Evolutionary conservation across 1,140 invertebrate species (phyloP), one percentile per base, ranked within the genome.

Genomic region (Mercenaria mercenaria): DNA sequence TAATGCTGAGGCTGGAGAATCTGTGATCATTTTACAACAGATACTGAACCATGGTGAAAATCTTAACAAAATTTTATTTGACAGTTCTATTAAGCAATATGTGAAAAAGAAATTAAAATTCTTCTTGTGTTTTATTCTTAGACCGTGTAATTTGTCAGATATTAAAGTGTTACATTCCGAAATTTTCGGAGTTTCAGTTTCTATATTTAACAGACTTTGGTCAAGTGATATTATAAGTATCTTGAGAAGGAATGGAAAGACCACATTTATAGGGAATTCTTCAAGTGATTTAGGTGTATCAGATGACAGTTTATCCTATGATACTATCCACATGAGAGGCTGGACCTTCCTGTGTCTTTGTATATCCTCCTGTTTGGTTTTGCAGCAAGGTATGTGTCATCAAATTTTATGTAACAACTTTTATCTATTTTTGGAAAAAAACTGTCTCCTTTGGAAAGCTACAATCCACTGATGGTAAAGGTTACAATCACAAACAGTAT

Each of bases 41-140:
- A 79, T 79, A 32, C 43, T 79, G 11, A 20, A 39, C n/a, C 6
- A 6, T 8, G 23, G 10, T n/a, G 47, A 79, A 79, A 1, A 34
- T 15, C 34, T 79, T 32, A 32, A 15, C 8, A 34, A 23, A 52
- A 50, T 79, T 79, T 39, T 79, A 26, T 79, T 79, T 79, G 23
- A 79, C n/a, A 32, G 32, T 18, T 8, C 43, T 39, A 26, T 79
- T 2, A 56, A 79, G 18, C 0, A n/a, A 6, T 79, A 79, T 79
- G 76, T 79, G 29, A 79, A 79, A 56, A 52, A 4, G 37, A 79
- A 79, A 56, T 56, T 79, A 18, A 59, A 59, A 6, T 29, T 37
- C 15, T 56, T 79, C 37, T 56, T 79, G 23, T 79, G 50, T 79
- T 34, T 56, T 56, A 20, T 79, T 8, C 4, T 56, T 0, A 79